phyloP scores from a whole-genome alignment of 2,113 vertebrate species.

The Taxidea taxus region DNA sequence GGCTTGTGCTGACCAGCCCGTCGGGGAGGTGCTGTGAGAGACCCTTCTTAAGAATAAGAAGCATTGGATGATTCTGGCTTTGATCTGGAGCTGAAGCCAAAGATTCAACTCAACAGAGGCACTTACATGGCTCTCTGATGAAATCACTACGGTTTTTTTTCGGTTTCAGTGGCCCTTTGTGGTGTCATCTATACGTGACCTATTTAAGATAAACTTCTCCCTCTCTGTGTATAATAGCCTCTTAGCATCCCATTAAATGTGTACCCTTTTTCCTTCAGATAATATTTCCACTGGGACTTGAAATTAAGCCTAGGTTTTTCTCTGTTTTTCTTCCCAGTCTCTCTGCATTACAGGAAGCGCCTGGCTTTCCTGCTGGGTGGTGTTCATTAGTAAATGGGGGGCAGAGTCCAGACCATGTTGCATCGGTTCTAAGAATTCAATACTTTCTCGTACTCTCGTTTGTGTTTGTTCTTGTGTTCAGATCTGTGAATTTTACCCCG shows the following conservation, averaged over 20 bases:
- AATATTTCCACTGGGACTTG: background rate
- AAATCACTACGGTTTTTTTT: background rate
- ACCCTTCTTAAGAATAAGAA: background rate
- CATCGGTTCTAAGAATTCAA: background rate
- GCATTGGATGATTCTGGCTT: background rate
- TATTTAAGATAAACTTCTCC: background rate
- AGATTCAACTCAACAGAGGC: background rate
- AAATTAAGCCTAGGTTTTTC: background rate
- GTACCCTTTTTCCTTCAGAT: background rate
- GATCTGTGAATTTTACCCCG: background rate
- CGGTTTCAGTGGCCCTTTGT: background rate
- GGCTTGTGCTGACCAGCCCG: background rate
- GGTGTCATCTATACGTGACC: background rate
- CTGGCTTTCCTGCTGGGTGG: background rate
- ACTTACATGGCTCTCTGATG: background rate
- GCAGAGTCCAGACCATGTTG: background rate
- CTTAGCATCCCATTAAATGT: background rate
- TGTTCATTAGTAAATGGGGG: background rate
- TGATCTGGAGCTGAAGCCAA: background rate
- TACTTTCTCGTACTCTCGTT: background rate
- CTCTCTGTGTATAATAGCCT: background rate
- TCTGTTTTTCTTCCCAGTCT: background rate
- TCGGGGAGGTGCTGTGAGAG: background rate
- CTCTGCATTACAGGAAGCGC: too few relatives aligned
- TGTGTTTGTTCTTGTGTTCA: background rate